Evolutionary conservation across 1,140 invertebrate genomes (phyloP).

Genomic region (Heliconius melpomene): DNA sequence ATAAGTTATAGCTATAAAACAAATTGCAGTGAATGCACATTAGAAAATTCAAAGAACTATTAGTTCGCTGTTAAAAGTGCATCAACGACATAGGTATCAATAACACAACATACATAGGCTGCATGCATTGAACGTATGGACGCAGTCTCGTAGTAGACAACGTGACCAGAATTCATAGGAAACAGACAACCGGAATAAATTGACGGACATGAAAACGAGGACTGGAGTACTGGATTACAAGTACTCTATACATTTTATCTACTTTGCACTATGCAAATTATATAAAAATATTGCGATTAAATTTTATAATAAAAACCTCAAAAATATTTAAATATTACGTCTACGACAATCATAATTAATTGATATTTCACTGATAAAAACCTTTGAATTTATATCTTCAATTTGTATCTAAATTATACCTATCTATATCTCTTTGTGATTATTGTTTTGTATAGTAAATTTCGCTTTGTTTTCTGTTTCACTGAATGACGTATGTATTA

Average conservation of each 20-base stretch:
- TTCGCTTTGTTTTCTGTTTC: background rate
- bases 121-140: conserved; percentile 18
- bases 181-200: conserved; percentile 44
- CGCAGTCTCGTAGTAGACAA: conserved; percentile 33
- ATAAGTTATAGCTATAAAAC: background rate
- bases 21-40: background rate
- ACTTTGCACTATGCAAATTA: too few relatives aligned
- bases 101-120: background rate
- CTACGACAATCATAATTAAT: background rate
- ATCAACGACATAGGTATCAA: conserved; percentile 13
- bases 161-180: conserved; percentile 56
- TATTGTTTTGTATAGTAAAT: background rate
- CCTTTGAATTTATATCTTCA: too few relatives aligned
- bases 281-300: background rate
- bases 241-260: background rate
- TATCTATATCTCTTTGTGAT: background rate
- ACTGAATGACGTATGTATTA: background rate
- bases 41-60: conserved; percentile 25
- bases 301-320: background rate
- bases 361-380: background rate
- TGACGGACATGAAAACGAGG: conserved; percentile 24
- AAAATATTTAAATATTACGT: background rate
- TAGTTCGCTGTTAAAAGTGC: conserved; percentile 6
- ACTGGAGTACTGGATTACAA: conserved; percentile 10
- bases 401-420: background rate